Evolutionary conservation across 2,113 vertebrate genomes (phyloP).

Genomic region (Leucopternis melanops): DNA sequence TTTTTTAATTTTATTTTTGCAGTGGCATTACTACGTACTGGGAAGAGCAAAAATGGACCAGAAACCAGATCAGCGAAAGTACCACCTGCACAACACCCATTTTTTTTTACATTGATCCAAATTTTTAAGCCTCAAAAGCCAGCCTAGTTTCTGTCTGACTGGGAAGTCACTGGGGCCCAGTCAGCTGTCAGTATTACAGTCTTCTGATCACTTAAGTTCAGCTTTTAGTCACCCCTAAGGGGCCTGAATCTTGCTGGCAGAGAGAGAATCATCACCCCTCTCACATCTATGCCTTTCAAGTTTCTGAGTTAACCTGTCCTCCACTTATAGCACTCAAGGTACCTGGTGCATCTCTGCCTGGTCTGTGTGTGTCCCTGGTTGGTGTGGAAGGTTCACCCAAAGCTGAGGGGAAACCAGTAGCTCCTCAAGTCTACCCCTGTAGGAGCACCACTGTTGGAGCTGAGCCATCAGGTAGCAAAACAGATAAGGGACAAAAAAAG

Average conservation of each 20-base stretch:
- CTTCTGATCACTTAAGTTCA: not conserved
- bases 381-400: not conserved
- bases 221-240: not conserved
- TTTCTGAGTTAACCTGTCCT: not conserved
- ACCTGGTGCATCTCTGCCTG: not conserved
- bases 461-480: not conserved
- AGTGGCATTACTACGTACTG: not conserved
- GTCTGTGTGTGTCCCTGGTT: not conserved
- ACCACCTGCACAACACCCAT: not conserved
- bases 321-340: not conserved
- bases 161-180: not conserved
- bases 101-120: not conserved
- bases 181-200: not conserved
- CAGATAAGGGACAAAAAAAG: not conserved
- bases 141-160: not conserved
- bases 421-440: not conserved
- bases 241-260: not conserved
- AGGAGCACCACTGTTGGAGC: not conserved
- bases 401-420: not conserved
- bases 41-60: not conserved
- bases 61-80: not conserved
- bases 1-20: not conserved
- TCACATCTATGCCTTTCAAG: not conserved
- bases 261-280: not conserved
- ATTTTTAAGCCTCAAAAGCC: not conserved